Percentiles rank a stretch among this genome's conserved stretches.
These are phyloP conservation scores for Mylabris sibirica DNA, from an alignment of 2,888 invertebrate species.

Conservation along the genomic window DNA sequence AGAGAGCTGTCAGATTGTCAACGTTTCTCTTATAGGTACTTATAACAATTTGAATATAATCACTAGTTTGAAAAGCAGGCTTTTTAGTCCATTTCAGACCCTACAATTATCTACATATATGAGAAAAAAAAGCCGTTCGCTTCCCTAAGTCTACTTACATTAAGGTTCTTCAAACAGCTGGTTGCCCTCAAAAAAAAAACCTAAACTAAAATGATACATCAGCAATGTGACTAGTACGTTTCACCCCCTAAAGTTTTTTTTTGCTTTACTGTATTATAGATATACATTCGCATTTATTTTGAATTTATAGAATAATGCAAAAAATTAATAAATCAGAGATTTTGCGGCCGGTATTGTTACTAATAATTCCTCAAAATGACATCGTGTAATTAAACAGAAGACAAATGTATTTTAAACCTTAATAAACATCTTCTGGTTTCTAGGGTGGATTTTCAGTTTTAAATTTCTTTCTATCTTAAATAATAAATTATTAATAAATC, in stretches of 20 bases:
- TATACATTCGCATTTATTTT: slow-evolving; percentile 51
- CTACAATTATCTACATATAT: slow-evolving; percentile 43
- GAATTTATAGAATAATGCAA: neutral
- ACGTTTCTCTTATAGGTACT: slow-evolving; percentile 26
- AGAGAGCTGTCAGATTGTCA: slow-evolving; percentile 22
- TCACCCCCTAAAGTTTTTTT: slow-evolving; percentile 53
- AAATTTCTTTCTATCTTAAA: slow-evolving; percentile 21
- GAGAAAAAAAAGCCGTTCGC: slow-evolving; percentile 33
- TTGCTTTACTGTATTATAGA: slow-evolving; percentile 49
- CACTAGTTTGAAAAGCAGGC: slow-evolving; percentile 43
- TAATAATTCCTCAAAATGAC: slow-evolving; percentile 45
- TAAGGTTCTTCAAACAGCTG: slow-evolving; percentile 55
- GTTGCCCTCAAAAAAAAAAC: slow-evolving; percentile 35
- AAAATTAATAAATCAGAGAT: slow-evolving; percentile 24
- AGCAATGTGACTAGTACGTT: slow-evolving; percentile 59
- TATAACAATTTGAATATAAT: slow-evolving; percentile 37
- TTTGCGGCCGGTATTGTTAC: slow-evolving; percentile 1
- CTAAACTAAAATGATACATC: slow-evolving; percentile 59
- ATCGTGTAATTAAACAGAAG: slow-evolving; percentile 54
- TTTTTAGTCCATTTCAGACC: slow-evolving; percentile 47
- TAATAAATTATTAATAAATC: slow-evolving; percentile 42
- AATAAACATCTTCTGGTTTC: slow-evolving; percentile 51
- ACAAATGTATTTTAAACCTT: slow-evolving; percentile 49
- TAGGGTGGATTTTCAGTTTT: slow-evolving; percentile 24
- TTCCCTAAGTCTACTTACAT: slow-evolving; percentile 33